Percentiles rank a stretch among this genome's conserved stretches.
Conservation (phyloP, 1,140 invertebrate genomes). For the Hydropsyche tenuis region DNA sequence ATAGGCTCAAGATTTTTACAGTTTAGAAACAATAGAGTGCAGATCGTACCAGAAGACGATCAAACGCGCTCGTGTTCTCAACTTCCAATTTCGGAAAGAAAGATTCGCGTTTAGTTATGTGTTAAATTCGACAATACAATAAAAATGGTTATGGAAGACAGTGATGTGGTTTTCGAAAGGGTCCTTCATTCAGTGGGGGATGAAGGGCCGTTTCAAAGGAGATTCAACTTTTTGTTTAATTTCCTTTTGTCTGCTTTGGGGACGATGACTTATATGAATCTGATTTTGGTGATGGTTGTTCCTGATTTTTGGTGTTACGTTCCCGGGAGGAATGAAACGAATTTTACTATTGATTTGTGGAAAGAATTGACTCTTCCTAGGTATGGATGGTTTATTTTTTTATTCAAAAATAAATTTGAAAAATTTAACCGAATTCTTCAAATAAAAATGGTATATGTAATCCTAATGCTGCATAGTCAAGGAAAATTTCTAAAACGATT, state of each 20-base stretch:
- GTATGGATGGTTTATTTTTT: conserved; percentile 48
- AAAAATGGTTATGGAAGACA: conserved; percentile 52
- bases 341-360: conserved; percentile 61
- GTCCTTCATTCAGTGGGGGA: conserved; percentile 62
- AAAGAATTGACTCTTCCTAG: conserved; percentile 60
- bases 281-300: conserved; percentile 61
- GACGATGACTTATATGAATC: conserved; percentile 61
- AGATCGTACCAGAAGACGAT: too few species aligned
- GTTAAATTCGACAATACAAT: too few species aligned
- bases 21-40: too few species aligned
- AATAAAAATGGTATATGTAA: too few species aligned
- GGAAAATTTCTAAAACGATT: too few species aligned
- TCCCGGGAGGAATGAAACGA: conserved; percentile 58
- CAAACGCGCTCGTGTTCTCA: too few species aligned
- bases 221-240: conserved; percentile 60
- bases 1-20: too few species aligned
- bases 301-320: conserved; percentile 67
- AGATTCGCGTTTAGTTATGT: too few species aligned
- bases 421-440: too few species aligned
- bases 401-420: too few species aligned
- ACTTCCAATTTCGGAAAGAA: too few species aligned
- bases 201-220: conserved; percentile 62
- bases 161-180: conserved; percentile 59
- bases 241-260: conserved; percentile 54
- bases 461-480: too few species aligned